phyloP scores from a whole-genome alignment of 2,888 invertebrate species.

The Lutraria lutraria region DNA sequence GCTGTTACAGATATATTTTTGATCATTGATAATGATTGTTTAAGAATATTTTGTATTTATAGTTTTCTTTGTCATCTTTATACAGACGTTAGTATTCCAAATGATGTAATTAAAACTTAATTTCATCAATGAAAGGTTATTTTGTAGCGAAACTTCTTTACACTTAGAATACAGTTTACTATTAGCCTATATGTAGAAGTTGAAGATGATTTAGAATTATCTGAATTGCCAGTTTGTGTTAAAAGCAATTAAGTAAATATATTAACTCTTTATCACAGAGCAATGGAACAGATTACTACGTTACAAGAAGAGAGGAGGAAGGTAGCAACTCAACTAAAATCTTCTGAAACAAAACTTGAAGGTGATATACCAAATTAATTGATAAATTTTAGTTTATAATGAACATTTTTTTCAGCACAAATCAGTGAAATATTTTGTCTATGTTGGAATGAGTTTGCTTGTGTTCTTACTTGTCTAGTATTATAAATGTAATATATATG shows the following conservation, averaged over 20 bases:
- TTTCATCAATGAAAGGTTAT: no score
- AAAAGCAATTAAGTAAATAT: not conserved
- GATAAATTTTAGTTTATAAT: not conserved
- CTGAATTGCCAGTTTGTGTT: not conserved
- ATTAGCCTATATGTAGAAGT: not conserved
- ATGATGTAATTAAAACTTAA: no score
- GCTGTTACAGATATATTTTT: no score
- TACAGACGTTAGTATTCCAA: no score
- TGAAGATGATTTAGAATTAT: not conserved
- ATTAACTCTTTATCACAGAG: slow-evolving; percentile 68
- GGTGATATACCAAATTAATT: slow-evolving; percentile 70
- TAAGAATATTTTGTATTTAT: no score
- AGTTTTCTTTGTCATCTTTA: no score
- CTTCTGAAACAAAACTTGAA: slow-evolving; percentile 79
- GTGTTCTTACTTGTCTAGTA: no score
- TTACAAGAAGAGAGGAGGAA: slow-evolving; percentile 83
- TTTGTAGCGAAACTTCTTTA: no score
- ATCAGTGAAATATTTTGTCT: not conserved
- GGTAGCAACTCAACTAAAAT: slow-evolving; percentile 80
- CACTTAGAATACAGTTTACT: no score
- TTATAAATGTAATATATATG: no score
- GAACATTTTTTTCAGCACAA: not conserved
- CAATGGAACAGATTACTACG: slow-evolving; percentile 80
- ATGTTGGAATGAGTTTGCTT: no score
- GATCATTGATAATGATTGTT: no score